Conservation (phyloP, 2,888 invertebrate genomes). For the Eulithis testata region DNA sequence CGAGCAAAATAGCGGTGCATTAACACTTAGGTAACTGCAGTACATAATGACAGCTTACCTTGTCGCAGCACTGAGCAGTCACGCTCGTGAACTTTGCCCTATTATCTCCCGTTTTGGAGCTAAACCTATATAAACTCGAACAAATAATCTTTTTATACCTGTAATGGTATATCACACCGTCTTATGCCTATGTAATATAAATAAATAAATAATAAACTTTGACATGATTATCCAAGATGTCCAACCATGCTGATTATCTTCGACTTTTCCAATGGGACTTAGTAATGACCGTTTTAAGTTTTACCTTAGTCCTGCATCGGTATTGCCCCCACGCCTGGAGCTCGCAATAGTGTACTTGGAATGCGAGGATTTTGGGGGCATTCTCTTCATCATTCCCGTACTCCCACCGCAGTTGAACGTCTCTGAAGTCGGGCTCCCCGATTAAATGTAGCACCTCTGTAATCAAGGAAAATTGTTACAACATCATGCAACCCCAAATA, state of each 20-base stretch:
- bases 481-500: too few relatives aligned
- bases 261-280: too few relatives aligned
- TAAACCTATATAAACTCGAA: slow-evolving; percentile 22
- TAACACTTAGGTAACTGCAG: slow-evolving; percentile 49
- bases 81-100: slow-evolving; percentile 58
- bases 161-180: slow-evolving; percentile 19
- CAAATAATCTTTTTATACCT: slow-evolving; percentile 38
- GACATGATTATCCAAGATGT: too few relatives aligned
- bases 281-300: background rate
- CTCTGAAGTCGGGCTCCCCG: slow-evolving; percentile 87
- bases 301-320: slow-evolving; percentile 88
- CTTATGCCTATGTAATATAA: too few relatives aligned
- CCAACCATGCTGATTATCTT: too few relatives aligned
- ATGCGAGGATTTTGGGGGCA: slow-evolving; percentile 81
- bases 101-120: slow-evolving; percentile 72
- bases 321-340: slow-evolving; percentile 92
- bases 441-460: slow-evolving; percentile 86
- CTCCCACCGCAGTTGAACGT: slow-evolving; percentile 87
- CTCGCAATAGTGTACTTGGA: slow-evolving; percentile 91
- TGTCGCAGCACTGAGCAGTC: slow-evolving; percentile 59
- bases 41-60: slow-evolving; percentile 51
- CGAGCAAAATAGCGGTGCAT: slow-evolving; percentile 46
- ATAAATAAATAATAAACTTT: too few relatives aligned
- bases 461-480: background rate
- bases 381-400: slow-evolving; percentile 72